Conservation (phyloP, 2,113 vertebrate species). For the Ailuropoda melanoleuca region DNA sequence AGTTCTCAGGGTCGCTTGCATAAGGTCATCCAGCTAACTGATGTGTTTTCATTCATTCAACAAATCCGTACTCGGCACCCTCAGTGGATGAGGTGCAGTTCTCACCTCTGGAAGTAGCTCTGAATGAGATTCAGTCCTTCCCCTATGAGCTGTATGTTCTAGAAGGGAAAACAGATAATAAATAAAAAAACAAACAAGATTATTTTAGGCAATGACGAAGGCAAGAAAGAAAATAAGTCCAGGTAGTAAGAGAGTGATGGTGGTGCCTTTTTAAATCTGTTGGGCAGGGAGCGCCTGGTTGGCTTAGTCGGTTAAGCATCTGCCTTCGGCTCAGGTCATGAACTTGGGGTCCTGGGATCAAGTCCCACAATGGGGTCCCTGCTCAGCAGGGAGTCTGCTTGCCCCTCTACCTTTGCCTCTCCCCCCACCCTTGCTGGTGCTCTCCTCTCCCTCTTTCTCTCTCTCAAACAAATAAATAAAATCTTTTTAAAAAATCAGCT, state of each 20-base stretch:
- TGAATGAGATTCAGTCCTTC: background rate
- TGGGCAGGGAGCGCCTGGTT: background rate
- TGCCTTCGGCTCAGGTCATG: background rate
- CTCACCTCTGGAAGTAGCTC: background rate
- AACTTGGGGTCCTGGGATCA: background rate
- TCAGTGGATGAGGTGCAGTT: background rate
- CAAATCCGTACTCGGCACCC: background rate
- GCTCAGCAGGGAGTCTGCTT: no score
- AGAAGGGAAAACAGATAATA: background rate
- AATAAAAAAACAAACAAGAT: background rate
- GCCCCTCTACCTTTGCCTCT: background rate
- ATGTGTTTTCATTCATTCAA: background rate
- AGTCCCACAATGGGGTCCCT: background rate
- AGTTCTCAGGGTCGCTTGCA: background rate
- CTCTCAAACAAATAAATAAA: background rate
- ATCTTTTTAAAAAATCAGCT: background rate
- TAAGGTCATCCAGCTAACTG: background rate
- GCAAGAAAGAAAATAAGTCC: background rate
- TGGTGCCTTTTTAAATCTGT: background rate
- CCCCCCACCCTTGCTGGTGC: background rate
- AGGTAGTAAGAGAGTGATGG: background rate
- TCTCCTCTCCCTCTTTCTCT: background rate
- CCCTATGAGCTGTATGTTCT: background rate
- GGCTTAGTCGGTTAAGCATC: background rate
- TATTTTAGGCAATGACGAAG: background rate